Conservation (phyloP, 2,888 invertebrate species). For the Megalurothrips usitatus region DNA sequence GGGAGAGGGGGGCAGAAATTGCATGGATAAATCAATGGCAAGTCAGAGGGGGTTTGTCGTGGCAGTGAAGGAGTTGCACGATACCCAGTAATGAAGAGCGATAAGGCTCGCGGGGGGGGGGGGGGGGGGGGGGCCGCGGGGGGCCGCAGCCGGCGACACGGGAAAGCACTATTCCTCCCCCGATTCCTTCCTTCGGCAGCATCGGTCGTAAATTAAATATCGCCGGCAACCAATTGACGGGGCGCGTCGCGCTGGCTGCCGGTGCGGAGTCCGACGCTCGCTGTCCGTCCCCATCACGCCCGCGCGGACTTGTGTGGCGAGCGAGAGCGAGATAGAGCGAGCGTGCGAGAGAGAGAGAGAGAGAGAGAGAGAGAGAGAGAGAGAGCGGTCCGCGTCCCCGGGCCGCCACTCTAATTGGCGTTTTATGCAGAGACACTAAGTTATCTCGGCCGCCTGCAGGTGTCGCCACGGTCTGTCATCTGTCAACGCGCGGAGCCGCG, state of each 20-base stretch:
- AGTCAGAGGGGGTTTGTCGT: neutral
- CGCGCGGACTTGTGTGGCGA: neutral
- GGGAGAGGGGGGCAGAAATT: too few species aligned
- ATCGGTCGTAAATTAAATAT: too few species aligned
- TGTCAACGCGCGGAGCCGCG: conserved; percentile 7
- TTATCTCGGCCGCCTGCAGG: conserved; percentile 8
- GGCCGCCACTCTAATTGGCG: conserved; percentile 5
- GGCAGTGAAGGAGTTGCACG: too few species aligned
- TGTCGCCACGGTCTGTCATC: conserved; percentile 14
- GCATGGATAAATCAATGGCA: too few species aligned
- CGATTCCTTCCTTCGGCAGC: too few species aligned
- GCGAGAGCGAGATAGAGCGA: neutral
- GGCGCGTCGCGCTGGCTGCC: neutral
- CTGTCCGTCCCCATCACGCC: neutral
- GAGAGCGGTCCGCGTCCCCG: neutral
- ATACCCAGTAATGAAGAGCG: too few species aligned
- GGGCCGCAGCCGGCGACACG: neutral
- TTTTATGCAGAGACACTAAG: conserved; percentile 20
- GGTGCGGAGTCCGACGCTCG: neutral
- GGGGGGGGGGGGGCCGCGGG: too few species aligned
- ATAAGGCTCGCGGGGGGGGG: too few species aligned
- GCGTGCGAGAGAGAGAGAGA: neutral
- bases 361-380: neutral
- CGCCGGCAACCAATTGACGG: too few species aligned
- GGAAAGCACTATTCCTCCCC: neutral